Conservation (phyloP, 2,113 vertebrate species). For the Mastomys coucha region DNA sequence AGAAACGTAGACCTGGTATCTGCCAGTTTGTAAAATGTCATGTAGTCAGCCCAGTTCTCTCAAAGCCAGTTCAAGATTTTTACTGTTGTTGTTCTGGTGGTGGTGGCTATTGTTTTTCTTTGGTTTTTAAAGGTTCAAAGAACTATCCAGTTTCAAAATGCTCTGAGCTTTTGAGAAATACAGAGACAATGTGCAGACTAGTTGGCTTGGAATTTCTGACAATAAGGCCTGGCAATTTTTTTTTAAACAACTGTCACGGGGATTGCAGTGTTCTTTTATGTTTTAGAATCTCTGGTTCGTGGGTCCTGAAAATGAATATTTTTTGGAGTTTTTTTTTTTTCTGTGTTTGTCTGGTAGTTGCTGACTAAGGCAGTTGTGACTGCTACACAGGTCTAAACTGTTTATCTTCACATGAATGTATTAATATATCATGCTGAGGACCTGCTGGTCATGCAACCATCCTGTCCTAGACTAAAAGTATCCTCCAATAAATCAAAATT, state of each 20-base stretch:
- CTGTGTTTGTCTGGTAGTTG: constrained; percentile 21
- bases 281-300: constrained; percentile 16
- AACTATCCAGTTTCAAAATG: background rate
- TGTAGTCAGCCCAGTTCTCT: too few relatives aligned
- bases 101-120: background rate
- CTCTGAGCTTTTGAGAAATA: background rate
- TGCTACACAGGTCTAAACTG: background rate
- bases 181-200: background rate
- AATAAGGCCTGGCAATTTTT: background rate
- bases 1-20: too few relatives aligned
- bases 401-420: background rate
- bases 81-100: background rate
- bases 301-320: background rate
- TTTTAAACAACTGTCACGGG: background rate
- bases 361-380: background rate
- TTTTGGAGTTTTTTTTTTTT: background rate
- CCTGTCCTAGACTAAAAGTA: background rate
- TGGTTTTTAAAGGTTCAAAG: background rate
- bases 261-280: background rate
- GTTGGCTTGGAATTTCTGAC: background rate
- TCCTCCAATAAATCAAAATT: background rate
- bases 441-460: background rate
- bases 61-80: background rate
- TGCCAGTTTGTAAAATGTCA: too few relatives aligned
- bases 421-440: background rate